Base-by-base conservation (phyloP, 2,888 invertebrate genomes). In the Fragum whitleyi region DNA sequence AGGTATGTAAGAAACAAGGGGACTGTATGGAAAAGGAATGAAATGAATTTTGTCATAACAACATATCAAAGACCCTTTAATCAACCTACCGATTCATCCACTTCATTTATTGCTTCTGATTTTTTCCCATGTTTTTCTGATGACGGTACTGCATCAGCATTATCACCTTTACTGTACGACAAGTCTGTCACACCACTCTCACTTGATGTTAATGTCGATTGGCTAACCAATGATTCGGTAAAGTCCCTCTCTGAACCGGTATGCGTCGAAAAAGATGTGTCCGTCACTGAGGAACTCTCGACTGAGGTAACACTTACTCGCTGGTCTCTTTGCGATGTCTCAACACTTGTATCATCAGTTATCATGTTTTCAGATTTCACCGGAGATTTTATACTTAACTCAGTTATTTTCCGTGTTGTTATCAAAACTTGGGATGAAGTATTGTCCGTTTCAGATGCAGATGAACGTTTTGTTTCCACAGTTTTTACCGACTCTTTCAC, bases 191-290 rank as follows among this genome's bases (percentile, higher is more conserved):
- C 57, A 14, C 77, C 77, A n/a, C 67, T 67, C 39, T 29, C 26
- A 5, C 67, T 74, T 32, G 74, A 72, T 6, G 59, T 70, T 0
- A 65, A 51, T 39, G 81, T 77, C 9, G 76, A 68, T 21, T 69
- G 70, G 79, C 79, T 79, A 5, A 79, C 74, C 14, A 77, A 70
- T 2, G 83, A 83, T 47, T 77, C 79, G 0, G 82, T 73, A 55
- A 76, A 82, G 21, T 62, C 70, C 19, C 55, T 67, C 32, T 65
- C 74, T 7, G 67, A 67, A 21, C 79, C 76, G 23, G 70, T 74
- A n/a, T 79, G 78, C 26, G 78, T 72, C 28, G 83, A 79, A 57
- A 79, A 77, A 11, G 83, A 79, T 14, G 82, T 82, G 61, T 83
- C 83, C 0, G 32, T 57, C 23, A n/a, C 65, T 2, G 67, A 28